Conservation (phyloP, 2,797 vertebrate genomes). For the Capromys pilorides region DNA sequence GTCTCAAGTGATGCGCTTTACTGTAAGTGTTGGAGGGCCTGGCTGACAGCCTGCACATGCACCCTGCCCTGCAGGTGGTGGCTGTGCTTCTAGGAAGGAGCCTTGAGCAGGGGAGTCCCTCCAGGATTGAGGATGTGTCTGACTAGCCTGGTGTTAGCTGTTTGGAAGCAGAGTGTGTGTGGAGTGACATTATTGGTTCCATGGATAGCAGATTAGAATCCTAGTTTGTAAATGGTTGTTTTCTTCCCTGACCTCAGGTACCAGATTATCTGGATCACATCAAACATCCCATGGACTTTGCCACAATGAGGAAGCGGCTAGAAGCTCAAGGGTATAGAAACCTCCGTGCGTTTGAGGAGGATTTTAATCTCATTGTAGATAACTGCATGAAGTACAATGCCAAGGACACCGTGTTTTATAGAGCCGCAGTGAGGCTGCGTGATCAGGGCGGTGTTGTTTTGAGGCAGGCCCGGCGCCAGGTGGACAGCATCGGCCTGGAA, state of each 20-base stretch:
- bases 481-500: conserved; percentile 93
- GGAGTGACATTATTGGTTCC: accelerated
- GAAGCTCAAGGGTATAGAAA: conserved; percentile 93
- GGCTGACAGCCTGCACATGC: accelerated
- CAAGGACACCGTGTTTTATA: conserved; percentile 97
- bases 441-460: conserved; percentile 96
- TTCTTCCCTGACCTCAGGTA: conserved; percentile 87
- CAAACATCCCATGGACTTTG: conserved; percentile 97
- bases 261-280: conserved; percentile 98
- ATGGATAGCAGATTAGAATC: neutral
- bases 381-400: conserved; percentile 99
- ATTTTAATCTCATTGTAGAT: conserved; percentile 96
- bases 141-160: too few species aligned
- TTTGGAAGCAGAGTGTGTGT: neutral
- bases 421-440: conserved; percentile 93
- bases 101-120: neutral
- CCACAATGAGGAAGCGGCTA: conserved; percentile 93
- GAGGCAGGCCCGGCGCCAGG: conserved; percentile 92
- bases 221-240: conserved; percentile 51
- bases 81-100: too few species aligned
- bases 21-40: neutral
- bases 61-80: accelerated
- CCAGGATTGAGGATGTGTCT: neutral
- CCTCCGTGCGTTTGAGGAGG: conserved; percentile 93
- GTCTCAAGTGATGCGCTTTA: accelerated